Conservation (phyloP, 2,888 invertebrate species). For the Perizoma affinitatum region DNA sequence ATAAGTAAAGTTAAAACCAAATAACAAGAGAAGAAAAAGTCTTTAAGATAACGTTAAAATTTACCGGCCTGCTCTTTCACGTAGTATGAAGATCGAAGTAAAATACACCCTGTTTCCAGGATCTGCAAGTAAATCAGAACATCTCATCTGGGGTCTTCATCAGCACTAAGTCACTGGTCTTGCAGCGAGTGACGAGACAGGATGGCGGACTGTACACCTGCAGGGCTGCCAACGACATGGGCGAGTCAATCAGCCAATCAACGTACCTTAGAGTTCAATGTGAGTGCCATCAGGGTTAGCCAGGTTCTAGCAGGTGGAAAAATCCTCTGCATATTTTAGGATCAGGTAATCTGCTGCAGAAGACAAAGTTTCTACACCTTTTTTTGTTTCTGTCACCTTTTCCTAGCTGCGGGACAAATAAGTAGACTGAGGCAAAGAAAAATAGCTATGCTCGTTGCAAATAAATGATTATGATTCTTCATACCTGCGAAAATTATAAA, state of each 20-base stretch:
- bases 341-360: not conserved
- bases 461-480: too few relatives aligned
- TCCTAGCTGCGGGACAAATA: too few relatives aligned
- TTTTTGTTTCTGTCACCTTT: too few relatives aligned
- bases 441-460: too few relatives aligned
- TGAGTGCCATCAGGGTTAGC: constrained; percentile 78
- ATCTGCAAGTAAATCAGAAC: constrained; percentile 90
- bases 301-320: too few relatives aligned
- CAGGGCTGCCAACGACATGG: constrained; percentile 91
- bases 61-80: too few relatives aligned
- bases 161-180: constrained; percentile 93
- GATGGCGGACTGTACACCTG: constrained; percentile 94
- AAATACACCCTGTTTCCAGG: constrained; percentile 75
- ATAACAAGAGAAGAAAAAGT: too few relatives aligned
- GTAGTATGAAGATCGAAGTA: not conserved
- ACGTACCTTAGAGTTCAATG: constrained; percentile 92
- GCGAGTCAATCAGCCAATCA: constrained; percentile 90
- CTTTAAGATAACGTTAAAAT: too few relatives aligned
- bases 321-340: not conserved
- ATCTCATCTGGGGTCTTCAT: constrained; percentile 93
- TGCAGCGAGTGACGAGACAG: constrained; percentile 91
- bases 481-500: too few relatives aligned
- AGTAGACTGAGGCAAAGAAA: too few relatives aligned
- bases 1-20: too few relatives aligned
- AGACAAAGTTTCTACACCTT: too few relatives aligned